Conservation (phyloP, 1,140 invertebrate genomes). For the Physella acuta region DNA sequence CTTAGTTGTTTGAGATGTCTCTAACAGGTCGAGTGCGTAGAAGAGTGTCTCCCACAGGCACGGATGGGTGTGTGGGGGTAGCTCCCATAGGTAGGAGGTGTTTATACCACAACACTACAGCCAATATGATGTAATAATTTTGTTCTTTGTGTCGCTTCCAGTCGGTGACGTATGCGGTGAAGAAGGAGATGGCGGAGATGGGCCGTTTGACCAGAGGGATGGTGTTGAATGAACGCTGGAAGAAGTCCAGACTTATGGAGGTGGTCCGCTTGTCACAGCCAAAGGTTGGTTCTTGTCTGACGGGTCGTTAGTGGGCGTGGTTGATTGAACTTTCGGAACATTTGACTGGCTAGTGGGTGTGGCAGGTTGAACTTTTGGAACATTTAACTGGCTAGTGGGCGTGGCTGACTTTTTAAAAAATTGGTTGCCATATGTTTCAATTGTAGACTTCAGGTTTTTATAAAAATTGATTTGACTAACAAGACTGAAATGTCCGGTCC, state of each 20-base stretch:
- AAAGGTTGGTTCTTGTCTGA: not conserved
- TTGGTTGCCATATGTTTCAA: too few relatives aligned
- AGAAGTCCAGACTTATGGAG: constrained; percentile 9
- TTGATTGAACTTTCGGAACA: not conserved
- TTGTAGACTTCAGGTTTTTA: too few relatives aligned
- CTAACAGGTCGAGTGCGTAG: too few relatives aligned
- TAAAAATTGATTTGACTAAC: too few relatives aligned
- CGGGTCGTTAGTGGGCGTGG: not conserved
- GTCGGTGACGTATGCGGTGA: constrained; percentile 15
- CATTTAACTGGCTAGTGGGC: not conserved
- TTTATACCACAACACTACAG: too few relatives aligned
- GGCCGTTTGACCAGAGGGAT: constrained; percentile 12
- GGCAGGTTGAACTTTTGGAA: not conserved
- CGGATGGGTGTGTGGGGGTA: too few relatives aligned
- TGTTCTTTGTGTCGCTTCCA: not conserved
- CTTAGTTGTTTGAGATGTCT: too few relatives aligned
- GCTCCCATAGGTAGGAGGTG: too few relatives aligned
- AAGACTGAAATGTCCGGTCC: too few relatives aligned
- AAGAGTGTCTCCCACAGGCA: too few relatives aligned
- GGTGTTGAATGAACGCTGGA: constrained; percentile 17
- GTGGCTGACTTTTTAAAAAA: not conserved
- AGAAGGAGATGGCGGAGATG: constrained; percentile 23
- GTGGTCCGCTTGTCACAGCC: constrained; percentile 6
- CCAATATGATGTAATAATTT: too few relatives aligned
- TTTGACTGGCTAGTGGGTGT: not conserved